A percentile compares a stretch with the other conserved stretches of the same genome.
These are phyloP conservation scores for Drosophila pachea DNA, from an alignment of 1,140 invertebrate genomes.

Conservation along the genomic window DNA sequence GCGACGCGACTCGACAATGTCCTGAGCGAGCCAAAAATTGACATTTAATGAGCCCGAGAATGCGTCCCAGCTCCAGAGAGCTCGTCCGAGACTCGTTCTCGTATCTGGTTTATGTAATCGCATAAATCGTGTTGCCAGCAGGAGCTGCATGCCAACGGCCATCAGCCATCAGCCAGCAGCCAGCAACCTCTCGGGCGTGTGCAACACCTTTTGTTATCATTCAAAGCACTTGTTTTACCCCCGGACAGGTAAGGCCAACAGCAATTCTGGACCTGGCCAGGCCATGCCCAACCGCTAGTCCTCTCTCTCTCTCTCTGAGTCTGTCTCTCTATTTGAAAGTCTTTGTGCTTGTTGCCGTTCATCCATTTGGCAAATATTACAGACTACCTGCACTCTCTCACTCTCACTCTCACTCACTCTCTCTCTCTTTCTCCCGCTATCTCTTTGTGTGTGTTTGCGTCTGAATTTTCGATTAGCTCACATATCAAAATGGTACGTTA, in stretches of 20 bases:
- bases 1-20: slow-evolving; percentile 21
- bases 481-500: slow-evolving; percentile 43
- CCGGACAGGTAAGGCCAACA: slow-evolving; percentile 8
- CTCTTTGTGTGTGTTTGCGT: slow-evolving; percentile 14
- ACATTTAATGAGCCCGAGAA: slow-evolving; percentile 44
- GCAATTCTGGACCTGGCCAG: neutral
- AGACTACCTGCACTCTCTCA: slow-evolving; percentile 12
- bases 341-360: slow-evolving; percentile 6
- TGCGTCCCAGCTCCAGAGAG: slow-evolving; percentile 3
- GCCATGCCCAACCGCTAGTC: no score
- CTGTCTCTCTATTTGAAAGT: neutral
- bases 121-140: slow-evolving; percentile 44
- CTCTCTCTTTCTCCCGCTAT: neutral
- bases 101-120: slow-evolving; percentile 45
- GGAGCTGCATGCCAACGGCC: slow-evolving; percentile 29
- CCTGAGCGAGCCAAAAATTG: slow-evolving; percentile 33
- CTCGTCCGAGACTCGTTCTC: slow-evolving; percentile 8
- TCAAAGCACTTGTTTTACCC: slow-evolving; percentile 34
- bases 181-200: slow-evolving; percentile 15
- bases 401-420: slow-evolving; percentile 4
- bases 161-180: no score
- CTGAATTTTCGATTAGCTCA: slow-evolving; percentile 44
- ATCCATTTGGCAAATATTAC: slow-evolving; percentile 36
- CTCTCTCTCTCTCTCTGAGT: neutral
- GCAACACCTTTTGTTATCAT: slow-evolving; percentile 53